Base-by-base conservation (phyloP, 2,113 vertebrate species). In the Planiliza haematocheilus region DNA sequence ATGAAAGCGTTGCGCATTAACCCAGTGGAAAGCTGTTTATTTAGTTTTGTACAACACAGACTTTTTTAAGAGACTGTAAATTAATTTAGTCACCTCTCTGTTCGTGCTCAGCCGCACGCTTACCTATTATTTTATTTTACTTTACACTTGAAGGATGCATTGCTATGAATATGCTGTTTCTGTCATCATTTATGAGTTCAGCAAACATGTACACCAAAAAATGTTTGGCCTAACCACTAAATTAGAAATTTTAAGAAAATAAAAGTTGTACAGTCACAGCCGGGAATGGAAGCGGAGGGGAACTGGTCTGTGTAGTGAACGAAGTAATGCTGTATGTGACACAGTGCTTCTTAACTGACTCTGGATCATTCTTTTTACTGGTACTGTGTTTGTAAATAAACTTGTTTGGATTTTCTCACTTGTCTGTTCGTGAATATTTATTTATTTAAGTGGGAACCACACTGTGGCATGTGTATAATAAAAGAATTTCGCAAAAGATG, bases 311-410 rank as follows among this genome's bases (percentile, higher is more conserved):
- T 52, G 55, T 38, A 53, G 43, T 70, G 52, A 68, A 62, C 51
- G 69, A 79, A 69, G 63, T 57, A 17, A 60, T 38, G 6, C 24
- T 30, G 24, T 30, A 70, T 58, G 39, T 49, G 51, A 81, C 56
- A 70, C 74, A 86, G 70, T 87, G 70, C 73, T 86, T 85, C 77
- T 86, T 79, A 70, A 89, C 57, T 56, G 41, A 89, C 52, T 84
- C 68, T 83, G 61, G 62, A 72, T 83, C 79, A 70, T 91, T 91
- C 86, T 92, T 91, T 91, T 75, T 86, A 87, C 64, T 63, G 73
- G 41, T 77, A 84, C 74, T 76, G 85, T 88, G 86, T 86, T 84
- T 93, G 91, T 93, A 91, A 94, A 93, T 94, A 93, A 93, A 92
- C 50, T 55, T 78, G 74, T 92, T 90, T 86, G 77, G 60, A 91